phyloP scores from a whole-genome alignment of 2,888 invertebrate species.

The Lepidocyrtinus sp. region DNA sequence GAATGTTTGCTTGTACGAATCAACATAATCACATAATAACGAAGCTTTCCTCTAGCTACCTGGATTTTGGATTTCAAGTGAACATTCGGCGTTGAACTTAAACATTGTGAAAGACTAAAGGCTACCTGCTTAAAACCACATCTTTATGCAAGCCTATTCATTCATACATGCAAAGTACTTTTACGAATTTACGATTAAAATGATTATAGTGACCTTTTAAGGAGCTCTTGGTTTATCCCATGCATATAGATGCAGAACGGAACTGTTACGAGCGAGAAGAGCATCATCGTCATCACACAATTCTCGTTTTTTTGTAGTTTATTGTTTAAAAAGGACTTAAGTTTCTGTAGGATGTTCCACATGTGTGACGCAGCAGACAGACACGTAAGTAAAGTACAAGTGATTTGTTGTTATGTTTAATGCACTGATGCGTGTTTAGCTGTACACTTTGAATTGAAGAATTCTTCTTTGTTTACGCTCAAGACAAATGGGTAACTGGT shows the following conservation, averaged over 20 bases:
- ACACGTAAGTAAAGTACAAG: conserved; percentile 32
- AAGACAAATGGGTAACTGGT: not conserved
- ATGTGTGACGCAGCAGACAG: conserved; percentile 25
- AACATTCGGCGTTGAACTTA: too few species aligned
- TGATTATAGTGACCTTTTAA: conserved; percentile 55
- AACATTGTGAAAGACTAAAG: too few species aligned
- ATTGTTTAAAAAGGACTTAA: conserved; percentile 14
- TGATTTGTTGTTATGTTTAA: conserved; percentile 36
- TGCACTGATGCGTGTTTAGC: not conserved
- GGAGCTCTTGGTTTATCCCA: conserved; percentile 20
- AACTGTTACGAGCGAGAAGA: conserved; percentile 31
- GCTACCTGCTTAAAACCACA: too few species aligned
- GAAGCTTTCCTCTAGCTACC: too few species aligned
- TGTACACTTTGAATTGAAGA: not conserved
- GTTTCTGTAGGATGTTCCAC: conserved; percentile 16
- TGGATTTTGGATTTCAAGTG: too few species aligned
- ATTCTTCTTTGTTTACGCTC: not conserved
- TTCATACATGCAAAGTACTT: too few species aligned
- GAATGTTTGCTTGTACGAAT: not conserved
- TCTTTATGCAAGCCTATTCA: too few species aligned
- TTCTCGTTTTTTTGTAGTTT: conserved; percentile 19
- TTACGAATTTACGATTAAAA: too few species aligned
- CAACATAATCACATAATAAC: conserved; percentile 29
- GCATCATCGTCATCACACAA: not conserved
- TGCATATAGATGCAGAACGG: conserved; percentile 27